Percentiles rank a stretch among this genome's conserved stretches.
These are phyloP conservation scores for Atethmia centrago DNA, from an alignment of 2,888 invertebrate species.

Conservation along the genomic window DNA sequence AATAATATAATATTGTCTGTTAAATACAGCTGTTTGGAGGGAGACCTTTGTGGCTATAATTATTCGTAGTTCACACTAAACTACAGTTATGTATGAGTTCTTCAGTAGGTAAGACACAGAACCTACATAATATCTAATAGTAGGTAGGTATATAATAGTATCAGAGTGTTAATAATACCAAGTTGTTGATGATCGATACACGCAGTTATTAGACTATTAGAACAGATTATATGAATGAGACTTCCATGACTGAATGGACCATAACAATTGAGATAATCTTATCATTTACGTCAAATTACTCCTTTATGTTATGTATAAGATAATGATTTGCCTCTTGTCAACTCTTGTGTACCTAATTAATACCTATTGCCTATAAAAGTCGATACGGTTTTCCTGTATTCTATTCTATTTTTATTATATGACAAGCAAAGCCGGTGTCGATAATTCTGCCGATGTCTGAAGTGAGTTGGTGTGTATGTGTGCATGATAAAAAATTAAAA, in stretches of 20 bases:
- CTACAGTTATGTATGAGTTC: not conserved
- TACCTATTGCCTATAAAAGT: not conserved
- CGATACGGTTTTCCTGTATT: constrained; percentile 18
- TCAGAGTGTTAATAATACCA: not conserved
- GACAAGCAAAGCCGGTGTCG: no score
- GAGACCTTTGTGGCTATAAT: not conserved
- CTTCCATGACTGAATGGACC: constrained; percentile 40
- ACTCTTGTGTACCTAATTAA: not conserved
- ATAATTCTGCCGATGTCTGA: no score
- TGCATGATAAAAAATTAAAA: no score
- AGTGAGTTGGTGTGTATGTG: no score
- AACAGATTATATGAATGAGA: constrained; percentile 31
- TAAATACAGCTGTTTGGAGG: constrained; percentile 12
- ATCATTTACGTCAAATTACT: constrained; percentile 40
- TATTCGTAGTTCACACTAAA: not conserved
- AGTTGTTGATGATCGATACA: constrained; percentile 4
- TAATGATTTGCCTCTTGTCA: not conserved
- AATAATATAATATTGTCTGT: constrained; percentile 24
- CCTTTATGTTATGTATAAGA: not conserved
- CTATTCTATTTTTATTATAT: no score
- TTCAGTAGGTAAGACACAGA: not conserved
- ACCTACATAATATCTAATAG: not conserved
- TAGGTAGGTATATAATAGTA: not conserved
- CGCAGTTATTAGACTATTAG: constrained; percentile 19
- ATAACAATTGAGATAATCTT: constrained; percentile 49